Evolutionary conservation across 2,797 vertebrate genomes (phyloP), one percentile per base, ranked within the genome.

Genomic region (Cossypha dichroa): DNA sequence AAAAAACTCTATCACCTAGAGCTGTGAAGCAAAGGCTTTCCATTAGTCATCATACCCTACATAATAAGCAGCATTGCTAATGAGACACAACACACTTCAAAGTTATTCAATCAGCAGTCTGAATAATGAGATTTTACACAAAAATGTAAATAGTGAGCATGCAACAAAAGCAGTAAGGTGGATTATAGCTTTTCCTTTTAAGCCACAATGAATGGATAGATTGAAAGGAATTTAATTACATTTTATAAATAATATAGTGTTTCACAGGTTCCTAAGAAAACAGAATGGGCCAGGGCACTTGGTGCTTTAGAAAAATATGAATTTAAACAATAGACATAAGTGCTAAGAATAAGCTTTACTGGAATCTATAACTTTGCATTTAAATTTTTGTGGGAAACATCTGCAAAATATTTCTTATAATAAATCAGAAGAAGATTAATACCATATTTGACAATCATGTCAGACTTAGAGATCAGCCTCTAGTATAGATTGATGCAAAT

Each of bases 81-180:
- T 64, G 76, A 82, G 25, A 63, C 54, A 78, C 59, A 89, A 68
- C 23, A 62, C 34, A 62, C 59, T 92, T 90, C 77, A 56, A 88
- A 93, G 72, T 63, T 88, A 63, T 22, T 90, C 48, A 58, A 18
- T 69, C 78, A 85, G 25, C 49, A 68, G 17, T 31, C 43, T 67
- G 55, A 76, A 85, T 85, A 93, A 91, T 82, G 51, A 87, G 75
- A 78, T 85, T 81, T 84, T 91, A 77, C 74, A 78, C 33, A 55
- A 62, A 87, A 91, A 81, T 67, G 36, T 84, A 94, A 89, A 91
- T 66, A 85, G 8, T 31, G 81, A 66, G 48, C 52, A 73, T 21
- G 59, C 52, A 89, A 82, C 81, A 94, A 91, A 90, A 94, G 77
- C 74, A 82, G 10, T 29, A 48, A 78, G 41, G 59, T 76, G 67